Evolutionary conservation across 2,113 vertebrate species (phyloP).

Genomic region (Oceanodroma tethys): DNA sequence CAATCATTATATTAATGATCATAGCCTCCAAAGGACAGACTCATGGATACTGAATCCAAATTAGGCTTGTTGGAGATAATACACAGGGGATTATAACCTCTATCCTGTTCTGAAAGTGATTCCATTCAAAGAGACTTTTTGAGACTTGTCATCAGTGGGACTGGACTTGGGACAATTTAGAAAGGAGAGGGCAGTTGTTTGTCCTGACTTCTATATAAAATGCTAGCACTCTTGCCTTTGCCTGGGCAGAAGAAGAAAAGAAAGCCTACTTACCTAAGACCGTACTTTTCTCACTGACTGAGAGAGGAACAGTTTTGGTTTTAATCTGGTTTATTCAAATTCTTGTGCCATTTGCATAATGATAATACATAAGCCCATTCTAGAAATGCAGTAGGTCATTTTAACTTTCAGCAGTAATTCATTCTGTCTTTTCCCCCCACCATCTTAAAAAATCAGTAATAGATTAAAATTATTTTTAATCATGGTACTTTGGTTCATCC

Average conservation of each 20-base stretch:
- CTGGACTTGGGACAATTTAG: neutral
- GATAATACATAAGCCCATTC: neutral
- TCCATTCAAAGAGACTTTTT: neutral
- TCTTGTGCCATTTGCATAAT: neutral
- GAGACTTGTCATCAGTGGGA: neutral
- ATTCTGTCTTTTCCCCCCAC: neutral
- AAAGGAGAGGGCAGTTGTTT: neutral
- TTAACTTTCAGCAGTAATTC: neutral
- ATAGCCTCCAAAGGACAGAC: neutral
- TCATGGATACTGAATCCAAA: neutral
- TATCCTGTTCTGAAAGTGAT: neutral
- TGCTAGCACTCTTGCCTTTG: neutral
- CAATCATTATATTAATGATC: neutral
- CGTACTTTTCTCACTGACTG: neutral
- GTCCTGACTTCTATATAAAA: neutral
- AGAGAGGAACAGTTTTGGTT: neutral
- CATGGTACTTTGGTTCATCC: neutral
- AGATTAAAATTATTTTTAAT: neutral
- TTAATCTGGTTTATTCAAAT: neutral
- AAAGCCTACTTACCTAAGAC: neutral
- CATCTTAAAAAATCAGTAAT: neutral
- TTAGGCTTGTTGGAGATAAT: neutral
- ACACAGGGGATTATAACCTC: neutral
- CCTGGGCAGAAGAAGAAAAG: neutral
- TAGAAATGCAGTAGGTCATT: neutral